Evolutionary conservation across 2,113 vertebrate species (phyloP), one percentile per base, ranked within the genome.

Genomic region (Cephalopholis sonnerati): DNA sequence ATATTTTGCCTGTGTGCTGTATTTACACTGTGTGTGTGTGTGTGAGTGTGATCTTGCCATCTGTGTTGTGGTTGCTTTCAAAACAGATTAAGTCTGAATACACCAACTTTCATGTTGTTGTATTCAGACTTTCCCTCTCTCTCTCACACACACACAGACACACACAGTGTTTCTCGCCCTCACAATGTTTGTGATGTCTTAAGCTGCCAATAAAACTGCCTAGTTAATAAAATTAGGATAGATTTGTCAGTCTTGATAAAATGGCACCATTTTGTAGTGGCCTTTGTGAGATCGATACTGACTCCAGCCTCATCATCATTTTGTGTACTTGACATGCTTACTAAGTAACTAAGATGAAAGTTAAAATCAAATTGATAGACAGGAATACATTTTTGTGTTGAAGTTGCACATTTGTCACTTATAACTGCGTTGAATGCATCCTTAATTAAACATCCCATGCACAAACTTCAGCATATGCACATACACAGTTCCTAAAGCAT

Each of bases 21-120:
- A 17, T 70, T 25, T 41, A 46, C 29, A 63, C 54, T 29, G 55
- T 68, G 32, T 72, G 54, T 66, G 36, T 67, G 36, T 29, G n/a
- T 75, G 70, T 72, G 70, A 55, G 51, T 74, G 57, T 0, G 0
- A 67, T 69, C 65, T 50, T n/a, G 64, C 83, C 85, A 87, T 87
- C 85, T 89, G 90, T 90, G 87, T 85, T 85, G 71, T 81, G 58
- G 66, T 67, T 80, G 69, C 73, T 67, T 91, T 83, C 1, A 64
- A 59, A 77, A 54, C 67, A 54, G 67, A 69, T 69, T 54, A 81
- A 76, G 29, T 58, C 29, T 59, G 48, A 66, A 18, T 84, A 20
- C 0, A 3, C 80, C 75, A 78, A 63, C 74, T 63, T 57, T 74
- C 22, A 61, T 71, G 74, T 69, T 53, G 17, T 25, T 83, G 64